Evolutionary conservation across 2,888 invertebrate species (phyloP), one percentile per base, ranked within the genome.

Genomic region (Omphaloscelis lunosa): DNA sequence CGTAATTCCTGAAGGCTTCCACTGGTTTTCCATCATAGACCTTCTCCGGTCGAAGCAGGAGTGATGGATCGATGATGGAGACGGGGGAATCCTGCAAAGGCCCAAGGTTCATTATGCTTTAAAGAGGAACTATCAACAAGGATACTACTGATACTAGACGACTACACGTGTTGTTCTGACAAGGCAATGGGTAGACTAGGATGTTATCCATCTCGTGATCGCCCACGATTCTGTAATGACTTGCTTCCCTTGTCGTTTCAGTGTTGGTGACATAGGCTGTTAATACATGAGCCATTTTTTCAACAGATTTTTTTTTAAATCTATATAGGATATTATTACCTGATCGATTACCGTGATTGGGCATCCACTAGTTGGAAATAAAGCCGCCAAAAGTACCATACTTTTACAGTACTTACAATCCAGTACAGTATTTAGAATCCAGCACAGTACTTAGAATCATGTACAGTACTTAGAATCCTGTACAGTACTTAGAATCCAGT

Each of bases 1-100:
- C 96, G 93, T 98, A 99, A 94, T 99, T 98, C 4, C 99, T 97
- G 95, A 99, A 99, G 71, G 98, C 97, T 17, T 97, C 97, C 15
- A 98, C 91, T n/a, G 97, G 97, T 92, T 99, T 99, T 82, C 97
- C 97, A 70, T 98, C 97, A 93, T 98, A 98, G 56, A 86, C 72
- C 63, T 88, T 87, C 94, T 99, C 99, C 0, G 99, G 99, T 0
- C 99, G 97, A 69, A 98, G 95, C 51, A 98, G 97, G 90, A 98
- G 98, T 11, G 95, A 96, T 15, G 96, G 96, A 87, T 96, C 96
- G 67, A 95, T 90, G 91, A 96, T 92, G 20, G 93, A 93, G 29
- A 97, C 90, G 8, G 94, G 89, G 11, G 89, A 87, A n/a, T 90
- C 90, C 91, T 91, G 86, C 17, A 77, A 62, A 73, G 62, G 8